Conservation (phyloP, 2,888 invertebrate species). For the Hemithea aestivaria region DNA sequence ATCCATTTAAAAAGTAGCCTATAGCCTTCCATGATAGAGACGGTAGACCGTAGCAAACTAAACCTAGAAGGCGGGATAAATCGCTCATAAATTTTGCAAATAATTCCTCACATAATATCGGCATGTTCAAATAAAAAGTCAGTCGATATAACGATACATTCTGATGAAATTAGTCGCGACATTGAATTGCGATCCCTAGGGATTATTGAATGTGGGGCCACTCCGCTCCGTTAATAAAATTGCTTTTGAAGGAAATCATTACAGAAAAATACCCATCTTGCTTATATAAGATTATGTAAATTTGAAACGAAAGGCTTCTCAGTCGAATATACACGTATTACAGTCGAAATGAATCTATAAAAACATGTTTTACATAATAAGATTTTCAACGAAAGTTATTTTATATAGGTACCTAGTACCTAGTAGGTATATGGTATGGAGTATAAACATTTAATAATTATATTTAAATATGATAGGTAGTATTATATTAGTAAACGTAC, state of each 20-base stretch:
- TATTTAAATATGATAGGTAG: too few relatives aligned
- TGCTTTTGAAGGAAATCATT: constrained; percentile 28
- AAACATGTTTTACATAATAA: constrained; percentile 3
- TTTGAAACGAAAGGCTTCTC: constrained; percentile 8
- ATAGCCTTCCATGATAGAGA: too few relatives aligned
- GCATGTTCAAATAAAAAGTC: constrained; percentile 14
- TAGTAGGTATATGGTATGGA: too few relatives aligned
- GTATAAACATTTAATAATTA: too few relatives aligned
- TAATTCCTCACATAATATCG: too few relatives aligned
- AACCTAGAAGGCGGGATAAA: too few relatives aligned
- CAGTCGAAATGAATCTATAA: neutral
- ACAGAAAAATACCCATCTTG: constrained; percentile 22
- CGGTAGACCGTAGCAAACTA: too few relatives aligned
- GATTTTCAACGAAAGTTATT: too few relatives aligned
- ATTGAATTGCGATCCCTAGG: constrained; percentile 26
- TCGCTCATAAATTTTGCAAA: too few relatives aligned
- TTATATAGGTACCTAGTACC: too few relatives aligned
- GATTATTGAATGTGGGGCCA: constrained; percentile 28
- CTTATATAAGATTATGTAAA: constrained; percentile 24
- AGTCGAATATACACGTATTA: neutral
- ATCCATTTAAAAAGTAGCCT: too few relatives aligned
- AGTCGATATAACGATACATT: constrained; percentile 16
- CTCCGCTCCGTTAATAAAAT: constrained; percentile 29
- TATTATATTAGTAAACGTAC: too few relatives aligned
- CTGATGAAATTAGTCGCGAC: constrained; percentile 28